Evolutionary conservation across 2,888 invertebrate genomes (phyloP), one percentile per base, ranked within the genome.

Genomic region (Dexiosoma caninum): DNA sequence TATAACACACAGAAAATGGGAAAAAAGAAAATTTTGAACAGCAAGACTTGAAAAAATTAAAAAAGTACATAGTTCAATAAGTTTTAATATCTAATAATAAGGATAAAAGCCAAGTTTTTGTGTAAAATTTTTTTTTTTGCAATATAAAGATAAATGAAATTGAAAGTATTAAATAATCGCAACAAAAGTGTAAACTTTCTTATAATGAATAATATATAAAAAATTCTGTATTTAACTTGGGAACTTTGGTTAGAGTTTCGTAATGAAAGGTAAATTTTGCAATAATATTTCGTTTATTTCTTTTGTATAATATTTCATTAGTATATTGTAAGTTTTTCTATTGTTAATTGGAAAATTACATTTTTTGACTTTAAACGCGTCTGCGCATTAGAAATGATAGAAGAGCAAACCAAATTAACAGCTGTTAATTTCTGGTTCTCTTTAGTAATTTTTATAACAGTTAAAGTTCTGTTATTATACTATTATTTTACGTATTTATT

Each of bases 321-420:
- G 60, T 71, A 59, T 46, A 55, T 55, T 59, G 51, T 23, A 14
- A 67, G 42, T 74, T 79, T 79, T 78, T 53, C 53, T 70, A 35
- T 67, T 76, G 53, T 71, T 67, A 74, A 80, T 80, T 75, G 70
- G 81, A 77, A 81, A 81, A 81, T 81, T 74, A n/a, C 77, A 74
- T 81, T 77, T 81, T 77, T 69, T 81, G 77, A 77, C 81, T 77
- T 81, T 69, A 53, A 77, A 37, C 51, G 77, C 49, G 30, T 77
- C 62, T 62, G 81, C 81, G 81, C 81, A 59, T 49, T 40, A 16
- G 14, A 14, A 21, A 2, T 14, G 8, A 42, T 49, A 14, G 57
- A 35, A 78, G 57, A 70, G 46, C 9, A 12, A 35, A 64, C 40
- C 7, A 35, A 51, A 30, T 10, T 64, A 10, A 60, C 66, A 67